Evolutionary conservation across 2,888 invertebrate genomes (phyloP).

Genomic region (Drosophila gaucha): DNA sequence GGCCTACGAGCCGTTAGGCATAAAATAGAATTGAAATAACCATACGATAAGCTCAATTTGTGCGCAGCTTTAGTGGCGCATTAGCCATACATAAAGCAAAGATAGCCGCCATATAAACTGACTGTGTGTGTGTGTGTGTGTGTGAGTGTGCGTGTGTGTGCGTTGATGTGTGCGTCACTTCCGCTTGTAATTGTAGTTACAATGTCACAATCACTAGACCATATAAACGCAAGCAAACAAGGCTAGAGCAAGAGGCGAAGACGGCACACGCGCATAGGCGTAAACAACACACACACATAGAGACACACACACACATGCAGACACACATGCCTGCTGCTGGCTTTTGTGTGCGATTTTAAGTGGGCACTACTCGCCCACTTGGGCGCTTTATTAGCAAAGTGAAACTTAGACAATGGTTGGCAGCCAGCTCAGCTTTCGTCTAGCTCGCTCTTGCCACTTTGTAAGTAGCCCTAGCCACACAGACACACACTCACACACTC

Average conservation of each 20-base stretch:
- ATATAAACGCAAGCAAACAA: slow-evolving; percentile 72
- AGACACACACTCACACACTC: slow-evolving; percentile 9
- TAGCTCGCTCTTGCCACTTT: slow-evolving; percentile 52
- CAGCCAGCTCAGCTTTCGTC: slow-evolving; percentile 14
- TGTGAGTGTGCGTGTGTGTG: slow-evolving; percentile 46
- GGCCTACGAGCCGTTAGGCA: slow-evolving; percentile 45
- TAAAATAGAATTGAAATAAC: slow-evolving; percentile 81
- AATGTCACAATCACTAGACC: slow-evolving; percentile 81
- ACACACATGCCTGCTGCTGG: slow-evolving; percentile 21
- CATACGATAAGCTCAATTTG: slow-evolving; percentile 80
- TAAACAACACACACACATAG: slow-evolving; percentile 24
- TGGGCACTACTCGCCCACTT: slow-evolving; percentile 67
- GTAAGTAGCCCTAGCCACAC: slow-evolving; percentile 61
- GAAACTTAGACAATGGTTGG: slow-evolving; percentile 63
- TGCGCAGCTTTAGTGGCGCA: slow-evolving; percentile 80
- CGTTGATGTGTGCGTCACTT: slow-evolving; percentile 78
- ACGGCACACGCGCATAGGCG: neutral
- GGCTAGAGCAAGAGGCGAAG: slow-evolving; percentile 24
- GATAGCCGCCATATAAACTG: slow-evolving; percentile 64
- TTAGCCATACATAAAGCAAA: slow-evolving; percentile 78
- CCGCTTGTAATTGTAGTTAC: slow-evolving; percentile 81
- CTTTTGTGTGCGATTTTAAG: slow-evolving; percentile 70
- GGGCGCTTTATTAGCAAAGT: slow-evolving; percentile 69
- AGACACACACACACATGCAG: slow-evolving; percentile 2
- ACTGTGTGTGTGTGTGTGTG: slow-evolving; percentile 13